phyloP scores from a whole-genome alignment of 2,113 vertebrate genomes.

The Anhinga rufa region DNA sequence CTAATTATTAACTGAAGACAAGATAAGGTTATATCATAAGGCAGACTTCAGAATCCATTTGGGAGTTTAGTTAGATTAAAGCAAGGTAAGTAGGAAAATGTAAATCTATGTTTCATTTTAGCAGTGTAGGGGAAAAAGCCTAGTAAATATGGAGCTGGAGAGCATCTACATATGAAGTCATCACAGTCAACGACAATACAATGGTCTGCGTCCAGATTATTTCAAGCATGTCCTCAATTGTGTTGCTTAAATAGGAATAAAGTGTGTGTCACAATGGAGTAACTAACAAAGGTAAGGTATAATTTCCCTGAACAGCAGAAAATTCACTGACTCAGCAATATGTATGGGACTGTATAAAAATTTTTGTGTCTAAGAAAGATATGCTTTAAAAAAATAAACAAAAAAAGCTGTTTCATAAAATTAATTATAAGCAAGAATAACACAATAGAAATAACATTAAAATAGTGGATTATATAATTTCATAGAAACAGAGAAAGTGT shows the following conservation, averaged over 20 bases:
- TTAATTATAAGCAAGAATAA: neutral
- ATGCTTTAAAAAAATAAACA: neutral
- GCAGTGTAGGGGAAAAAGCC: rapidly evolving
- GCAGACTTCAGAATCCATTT: neutral
- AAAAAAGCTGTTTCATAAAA: neutral
- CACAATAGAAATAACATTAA: neutral
- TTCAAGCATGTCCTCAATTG: neutral
- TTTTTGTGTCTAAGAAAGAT: neutral
- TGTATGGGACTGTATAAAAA: too few species aligned
- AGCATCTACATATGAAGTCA: neutral
- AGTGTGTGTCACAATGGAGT: neutral
- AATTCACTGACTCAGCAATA: neutral
- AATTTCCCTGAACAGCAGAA: neutral
- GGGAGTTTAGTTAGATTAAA: neutral
- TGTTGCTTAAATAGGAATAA: neutral
- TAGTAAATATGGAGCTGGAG: neutral
- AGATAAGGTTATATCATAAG: neutral
- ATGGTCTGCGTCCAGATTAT: neutral
- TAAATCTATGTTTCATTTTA: neutral
- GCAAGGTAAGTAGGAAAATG: neutral
- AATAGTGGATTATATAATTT: neutral
- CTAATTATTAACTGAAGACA: neutral
- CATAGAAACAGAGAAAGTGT: neutral
- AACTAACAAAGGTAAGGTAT: neutral
- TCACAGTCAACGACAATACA: neutral